A percentile compares a stretch with the other conserved stretches of the same genome.
These are phyloP conservation scores for Planococcus citri DNA, from an alignment of 1,140 invertebrate species.

Conservation along the genomic window DNA sequence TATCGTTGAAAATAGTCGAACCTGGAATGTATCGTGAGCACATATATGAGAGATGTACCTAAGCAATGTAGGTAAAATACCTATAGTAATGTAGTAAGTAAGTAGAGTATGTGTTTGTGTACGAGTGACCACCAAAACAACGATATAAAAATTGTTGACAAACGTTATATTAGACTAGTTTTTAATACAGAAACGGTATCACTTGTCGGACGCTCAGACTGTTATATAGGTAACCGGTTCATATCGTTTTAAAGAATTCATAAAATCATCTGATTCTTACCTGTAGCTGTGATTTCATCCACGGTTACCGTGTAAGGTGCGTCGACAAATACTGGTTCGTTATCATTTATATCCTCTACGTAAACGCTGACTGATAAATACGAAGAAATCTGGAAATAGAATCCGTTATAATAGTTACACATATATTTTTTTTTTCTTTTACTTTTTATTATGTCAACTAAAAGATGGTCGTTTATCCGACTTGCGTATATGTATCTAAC, in stretches of 20 bases:
- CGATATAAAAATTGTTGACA: background rate
- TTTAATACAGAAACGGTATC: background rate
- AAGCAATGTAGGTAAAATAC: no score
- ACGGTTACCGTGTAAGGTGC: constrained; percentile 62
- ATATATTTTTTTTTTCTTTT: no score
- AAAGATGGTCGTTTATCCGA: no score
- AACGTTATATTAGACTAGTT: background rate
- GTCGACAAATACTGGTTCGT: constrained; percentile 56
- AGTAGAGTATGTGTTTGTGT: no score
- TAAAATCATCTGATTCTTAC: constrained; percentile 35
- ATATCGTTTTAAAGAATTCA: background rate
- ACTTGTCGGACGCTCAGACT: background rate
- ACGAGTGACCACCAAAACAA: background rate
- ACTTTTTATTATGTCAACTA: background rate
- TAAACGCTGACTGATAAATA: constrained; percentile 71
- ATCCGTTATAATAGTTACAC: constrained; percentile 9
- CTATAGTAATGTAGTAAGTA: no score
- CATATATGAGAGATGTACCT: background rate
- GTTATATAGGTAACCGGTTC: constrained; percentile 2
- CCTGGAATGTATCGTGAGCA: constrained; percentile 38
- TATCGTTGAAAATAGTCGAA: constrained; percentile 64
- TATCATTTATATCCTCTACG: constrained; percentile 73
- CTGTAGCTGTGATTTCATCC: constrained; percentile 62
- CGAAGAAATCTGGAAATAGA: constrained; percentile 48
- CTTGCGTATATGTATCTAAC: no score